Base-by-base conservation (phyloP, 2,113 vertebrate genomes). In the Cyanistes caeruleus region DNA sequence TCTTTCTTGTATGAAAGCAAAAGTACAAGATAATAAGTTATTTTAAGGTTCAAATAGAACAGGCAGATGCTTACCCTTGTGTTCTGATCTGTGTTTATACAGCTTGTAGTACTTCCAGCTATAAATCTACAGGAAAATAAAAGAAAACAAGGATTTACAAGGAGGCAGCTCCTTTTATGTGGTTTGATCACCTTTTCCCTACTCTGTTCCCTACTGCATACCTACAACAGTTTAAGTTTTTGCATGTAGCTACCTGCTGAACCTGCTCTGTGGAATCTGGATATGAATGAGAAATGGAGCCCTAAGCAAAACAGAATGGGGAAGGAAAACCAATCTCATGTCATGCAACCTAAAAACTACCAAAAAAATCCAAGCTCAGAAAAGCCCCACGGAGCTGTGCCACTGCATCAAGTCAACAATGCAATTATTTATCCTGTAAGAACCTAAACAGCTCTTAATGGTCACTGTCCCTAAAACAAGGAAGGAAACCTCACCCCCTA, bases 31-130 rank as follows among this genome's bases (percentile, higher is more conserved):
- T 59, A 78, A 7, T 5, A 82, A 73, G 31, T 4, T 39, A 3
- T 37, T 90, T 75, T 88, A 35, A 68, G 15, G 31, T 64, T 87
- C 5, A 70, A 77, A 52, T 4, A 81, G 39, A 93, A 84, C 13
- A 79, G 11, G 24, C 37, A 92, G 75, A 35, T 91, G 67, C 43
- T 97, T 97, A 97, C 97, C 96, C 4, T 90, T 94, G 24, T 65
- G 20, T 56, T 67, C 21, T 33, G 64, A 75, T 91, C 65, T 93
- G 41, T 4, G 31, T 89, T 95, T 94, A 39, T 92, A 44, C 0
- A 48, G 49, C 27, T 46, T 82, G 76, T 96, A 48, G 53, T 41
- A 33, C 30, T 43, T 93, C 94, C 48, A 77, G 56, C 22, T n/a
- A 22, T 63, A 79, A 92, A 17, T 5, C 97, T 97, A 80, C 27